These are phyloP conservation scores for Polyergus mexicanus DNA, from an alignment of 1,140 invertebrate genomes.

Conservation along the genomic window DNA sequence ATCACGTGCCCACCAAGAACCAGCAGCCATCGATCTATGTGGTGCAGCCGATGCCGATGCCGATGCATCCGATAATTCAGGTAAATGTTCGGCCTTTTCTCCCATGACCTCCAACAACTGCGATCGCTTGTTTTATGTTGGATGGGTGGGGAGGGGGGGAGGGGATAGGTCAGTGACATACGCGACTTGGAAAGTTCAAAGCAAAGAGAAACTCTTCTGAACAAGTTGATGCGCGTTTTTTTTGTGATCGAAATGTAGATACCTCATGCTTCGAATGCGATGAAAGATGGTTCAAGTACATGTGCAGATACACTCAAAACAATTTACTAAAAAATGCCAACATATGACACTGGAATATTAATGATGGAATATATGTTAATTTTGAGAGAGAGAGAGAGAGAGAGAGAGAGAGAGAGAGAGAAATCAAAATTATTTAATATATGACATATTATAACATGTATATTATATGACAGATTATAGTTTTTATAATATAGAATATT, in stretches of 20 bases:
- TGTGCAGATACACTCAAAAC: neutral
- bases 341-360: neutral
- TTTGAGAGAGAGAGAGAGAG: neutral
- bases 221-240: constrained; percentile 52
- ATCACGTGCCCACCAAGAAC: constrained; percentile 78
- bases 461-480: too few species aligned
- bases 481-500: too few species aligned
- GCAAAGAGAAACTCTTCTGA: constrained; percentile 66
- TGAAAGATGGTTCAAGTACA: neutral
- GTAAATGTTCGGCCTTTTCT: constrained; percentile 72
- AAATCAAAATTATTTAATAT: too few species aligned
- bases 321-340: neutral
- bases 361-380: neutral
- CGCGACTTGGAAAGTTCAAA: constrained; percentile 79
- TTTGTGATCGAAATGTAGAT: constrained; percentile 63
- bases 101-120: constrained; percentile 7
- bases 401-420: too few species aligned
- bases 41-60: constrained; percentile 80
- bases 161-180: constrained; percentile 79
- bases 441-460: too few species aligned
- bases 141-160: too few species aligned
- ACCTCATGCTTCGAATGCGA: constrained; percentile 21
- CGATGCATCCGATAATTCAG: constrained; percentile 84
- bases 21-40: constrained; percentile 83
- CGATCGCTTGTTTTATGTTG: neutral